Base-by-base conservation (phyloP, 30 jellyfish, hydroid and myxozoan species). In the Clytia hemisphaerica region DNA sequence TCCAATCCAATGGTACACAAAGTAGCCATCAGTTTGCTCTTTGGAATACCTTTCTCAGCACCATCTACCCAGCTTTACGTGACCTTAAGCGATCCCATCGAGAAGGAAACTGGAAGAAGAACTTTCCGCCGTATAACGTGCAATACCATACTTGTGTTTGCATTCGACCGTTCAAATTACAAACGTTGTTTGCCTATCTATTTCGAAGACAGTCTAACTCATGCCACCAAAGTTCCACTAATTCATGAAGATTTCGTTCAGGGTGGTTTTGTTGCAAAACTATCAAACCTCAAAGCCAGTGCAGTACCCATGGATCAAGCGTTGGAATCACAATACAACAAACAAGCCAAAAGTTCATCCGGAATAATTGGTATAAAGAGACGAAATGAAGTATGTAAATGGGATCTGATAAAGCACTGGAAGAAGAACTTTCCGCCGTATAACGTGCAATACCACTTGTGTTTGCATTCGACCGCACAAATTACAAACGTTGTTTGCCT, bases 301-400 rank as follows among this genome's bases (percentile, higher is more conserved):
- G 21, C 35, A 51, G 21, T 51, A 7, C 66, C 66, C 28, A 51
- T 51, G 28, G 66, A 51, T 27, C 66, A 51, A 51, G 66, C 66
- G 21, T n/a, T 51, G 66, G 66, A 51, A 51, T 12, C 32, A 7
- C 66, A 51, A 51, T 51, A 51, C 21, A 51, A 51, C 66, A 12
- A 51, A 21, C 66, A 12, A 9, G n/a, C 12, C n/a, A 42, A 42
- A 51, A 51, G 66, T 51, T 16, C 32, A 51, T 51, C 66, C 31
- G 14, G 66, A 12, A 51, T 51, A 12, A 51, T 51, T 9, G 28
- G 66, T 9, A 24, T 51, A 51, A 51, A 12, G 12, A 40, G 53
- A 42, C 66, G n/a, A n/a, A n/a, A n/a, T n/a, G n/a, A n/a, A n/a
- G n/a, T n/a, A n/a, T n/a, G n/a, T n/a, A n/a, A n/a, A n/a, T n/a